These are phyloP conservation scores for Sialia sialis DNA, from an alignment of 2,113 vertebrate genomes.

Conservation along the genomic window DNA sequence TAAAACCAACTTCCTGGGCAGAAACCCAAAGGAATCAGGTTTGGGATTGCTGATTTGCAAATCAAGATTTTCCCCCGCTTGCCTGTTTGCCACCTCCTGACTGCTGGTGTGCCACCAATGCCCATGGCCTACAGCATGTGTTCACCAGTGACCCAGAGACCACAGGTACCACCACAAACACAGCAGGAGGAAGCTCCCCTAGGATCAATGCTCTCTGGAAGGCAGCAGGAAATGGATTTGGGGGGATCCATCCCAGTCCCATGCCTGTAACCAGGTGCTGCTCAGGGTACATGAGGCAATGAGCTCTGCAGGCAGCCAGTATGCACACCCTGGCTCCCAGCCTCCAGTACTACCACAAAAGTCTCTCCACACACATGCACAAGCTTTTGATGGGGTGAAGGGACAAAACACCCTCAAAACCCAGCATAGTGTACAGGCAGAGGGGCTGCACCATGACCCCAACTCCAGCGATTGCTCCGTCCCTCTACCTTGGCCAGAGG, in stretches of 20 bases:
- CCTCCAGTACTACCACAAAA: not conserved
- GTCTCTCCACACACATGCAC: not conserved
- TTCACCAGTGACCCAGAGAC: accelerated
- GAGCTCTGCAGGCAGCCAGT: not conserved
- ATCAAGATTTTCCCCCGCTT: accelerated
- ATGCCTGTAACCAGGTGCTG: accelerated
- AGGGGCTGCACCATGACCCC: not conserved
- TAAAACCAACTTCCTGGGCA: not conserved
- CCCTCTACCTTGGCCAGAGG: not conserved
- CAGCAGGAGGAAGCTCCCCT: not conserved
- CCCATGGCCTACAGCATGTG: accelerated
- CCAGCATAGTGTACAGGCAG: not conserved
- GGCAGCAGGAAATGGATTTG: not conserved
- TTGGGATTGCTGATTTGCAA: slow-evolving; percentile 4
- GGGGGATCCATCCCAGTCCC: not conserved
- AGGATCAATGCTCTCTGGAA: not conserved
- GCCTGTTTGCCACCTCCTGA: accelerated
- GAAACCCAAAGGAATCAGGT: not conserved
- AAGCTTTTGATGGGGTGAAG: not conserved
- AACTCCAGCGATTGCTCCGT: not conserved
- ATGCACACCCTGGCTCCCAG: accelerated
- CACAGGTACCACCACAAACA: not conserved
- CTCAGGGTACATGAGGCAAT: accelerated
- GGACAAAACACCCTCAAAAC: not conserved
- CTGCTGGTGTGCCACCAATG: not conserved